A percentile compares a stretch with the other conserved stretches of the same genome.
Conservation (phyloP, 2,888 invertebrate species). For the Molorchus minor region DNA sequence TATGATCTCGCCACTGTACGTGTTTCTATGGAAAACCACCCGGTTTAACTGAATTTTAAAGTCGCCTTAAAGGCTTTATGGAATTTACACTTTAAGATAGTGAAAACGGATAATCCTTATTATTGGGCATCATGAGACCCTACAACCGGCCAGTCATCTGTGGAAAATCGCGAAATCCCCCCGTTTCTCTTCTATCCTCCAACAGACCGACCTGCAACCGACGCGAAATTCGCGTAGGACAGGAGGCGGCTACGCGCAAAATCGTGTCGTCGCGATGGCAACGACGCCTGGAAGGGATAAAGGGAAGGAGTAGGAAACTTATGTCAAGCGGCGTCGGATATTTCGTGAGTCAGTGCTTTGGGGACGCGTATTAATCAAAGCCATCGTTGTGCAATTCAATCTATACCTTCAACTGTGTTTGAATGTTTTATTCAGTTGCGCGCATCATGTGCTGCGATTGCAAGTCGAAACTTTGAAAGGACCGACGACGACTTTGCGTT, state of each 20-base stretch:
- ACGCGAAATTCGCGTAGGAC: background rate
- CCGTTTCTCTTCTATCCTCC: background rate
- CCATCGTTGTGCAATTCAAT: conserved; percentile 10
- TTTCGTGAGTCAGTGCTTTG: conserved; percentile 15
- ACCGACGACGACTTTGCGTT: background rate
- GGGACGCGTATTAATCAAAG: conserved; percentile 19
- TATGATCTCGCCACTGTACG: no score
- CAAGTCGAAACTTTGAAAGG: conserved; percentile 4
- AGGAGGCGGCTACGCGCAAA: conserved; percentile 7
- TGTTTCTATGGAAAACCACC: no score
- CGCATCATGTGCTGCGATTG: conserved; percentile 24
- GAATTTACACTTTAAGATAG: no score
- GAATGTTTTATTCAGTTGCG: conserved; percentile 19
- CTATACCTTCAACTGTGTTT: conserved; percentile 15
- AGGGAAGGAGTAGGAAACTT: conserved; percentile 17
- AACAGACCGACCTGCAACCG: background rate
- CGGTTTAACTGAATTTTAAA: no score
- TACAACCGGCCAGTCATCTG: background rate
- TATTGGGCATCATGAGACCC: background rate
- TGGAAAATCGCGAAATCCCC: background rate
- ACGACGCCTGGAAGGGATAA: conserved; percentile 26
- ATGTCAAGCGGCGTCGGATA: conserved; percentile 21
- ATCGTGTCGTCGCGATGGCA: conserved; percentile 24
- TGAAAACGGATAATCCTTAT: no score
- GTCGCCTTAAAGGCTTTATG: no score